Evolutionary conservation across 2,888 invertebrate genomes (phyloP), one percentile per base, ranked within the genome.

Genomic region (Sthenelais limicola): DNA sequence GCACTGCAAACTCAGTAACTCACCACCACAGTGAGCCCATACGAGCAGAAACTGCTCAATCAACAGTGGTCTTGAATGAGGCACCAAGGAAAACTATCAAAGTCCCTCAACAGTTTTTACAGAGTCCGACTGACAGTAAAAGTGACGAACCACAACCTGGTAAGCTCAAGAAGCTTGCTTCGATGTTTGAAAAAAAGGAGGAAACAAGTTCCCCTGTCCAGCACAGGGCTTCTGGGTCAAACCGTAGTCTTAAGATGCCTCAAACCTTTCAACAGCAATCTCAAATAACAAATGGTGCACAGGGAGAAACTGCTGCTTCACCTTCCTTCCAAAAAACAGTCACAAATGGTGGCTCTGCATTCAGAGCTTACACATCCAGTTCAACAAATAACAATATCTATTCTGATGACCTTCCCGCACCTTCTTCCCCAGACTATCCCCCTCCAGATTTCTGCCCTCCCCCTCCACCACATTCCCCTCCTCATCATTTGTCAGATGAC

Each of bases 401-500:
- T n/a, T n/a, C n/a, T n/a, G n/a, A n/a, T n/a, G 62, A 62, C 33
- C 3, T 38, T 1, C 62, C 62, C 7, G 62, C 38, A 35, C 62
- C 62, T 5, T 15, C 62, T 3, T 26, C 24, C 9, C 38, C 24
- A 18, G 35, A 62, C 38, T 21, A 38, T 35, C 38, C 62, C 38
- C 62, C 62, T 4, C 62, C 62, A 21, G 62, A 62, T 24, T 62
- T 62, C 62, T 43, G 38, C 24, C 62, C 62, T 24, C 62, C 62
- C 12, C 62, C 62, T 24, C 62, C 62, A 7, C 24, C 62, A 18
- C 21, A 35, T 43, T 35, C 38, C n/a, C 43, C 43, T 43, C 43
- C 43, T 43, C n/a, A n/a, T n/a, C n/a, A n/a, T n/a, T n/a, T n/a
- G n/a, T n/a, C n/a, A n/a, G n/a, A n/a, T n/a, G n/a, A n/a, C n/a